Conservation (phyloP, 1,140 invertebrate genomes). For the Zaprionus ghesquierei region DNA sequence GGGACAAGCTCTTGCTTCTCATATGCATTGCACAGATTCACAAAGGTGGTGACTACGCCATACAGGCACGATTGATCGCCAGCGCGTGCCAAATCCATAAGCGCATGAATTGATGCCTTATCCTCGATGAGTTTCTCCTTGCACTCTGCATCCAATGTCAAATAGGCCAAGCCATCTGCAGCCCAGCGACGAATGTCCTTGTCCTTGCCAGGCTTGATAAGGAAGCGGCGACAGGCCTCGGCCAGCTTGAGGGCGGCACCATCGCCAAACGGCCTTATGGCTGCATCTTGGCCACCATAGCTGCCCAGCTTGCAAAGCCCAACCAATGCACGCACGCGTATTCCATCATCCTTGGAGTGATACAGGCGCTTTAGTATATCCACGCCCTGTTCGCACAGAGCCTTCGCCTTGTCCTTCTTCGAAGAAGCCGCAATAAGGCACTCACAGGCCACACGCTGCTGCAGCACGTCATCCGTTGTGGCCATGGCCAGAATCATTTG, state of each 20-base stretch:
- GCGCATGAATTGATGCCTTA: constrained; percentile 89
- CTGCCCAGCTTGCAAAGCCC: constrained; percentile 98
- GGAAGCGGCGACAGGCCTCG: constrained; percentile 95
- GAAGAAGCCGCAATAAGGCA: constrained; percentile 97
- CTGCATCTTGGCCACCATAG: constrained; percentile 97
- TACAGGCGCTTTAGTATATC: constrained; percentile 97
- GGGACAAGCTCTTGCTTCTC: constrained; percentile 98
- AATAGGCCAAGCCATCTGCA: constrained; percentile 97
- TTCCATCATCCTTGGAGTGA: constrained; percentile 94
- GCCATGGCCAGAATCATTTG: constrained; percentile 99
- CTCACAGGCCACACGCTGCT: constrained; percentile 97
- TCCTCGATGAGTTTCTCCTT: constrained; percentile 98
- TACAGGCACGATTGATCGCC: constrained; percentile 95
- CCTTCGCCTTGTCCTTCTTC: constrained; percentile 98
- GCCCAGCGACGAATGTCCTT: constrained; percentile 97
- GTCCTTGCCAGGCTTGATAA: constrained; percentile 93
- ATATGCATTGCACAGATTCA: constrained; percentile 98
- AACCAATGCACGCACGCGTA: constrained; percentile 94
- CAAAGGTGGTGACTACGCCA: constrained; percentile 96
- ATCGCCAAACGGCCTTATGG: constrained; percentile 96
- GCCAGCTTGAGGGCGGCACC: constrained; percentile 96
- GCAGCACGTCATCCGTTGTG: constrained; percentile 90
- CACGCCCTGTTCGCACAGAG: constrained; percentile 95
- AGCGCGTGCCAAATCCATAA: constrained; percentile 94
- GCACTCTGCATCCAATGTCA: constrained; percentile 98